A percentile compares a stretch with the other conserved stretches of the same genome.
phyloP scores from a whole-genome alignment of 2,113 vertebrate species.

The Pelmatolapia mariae region DNA sequence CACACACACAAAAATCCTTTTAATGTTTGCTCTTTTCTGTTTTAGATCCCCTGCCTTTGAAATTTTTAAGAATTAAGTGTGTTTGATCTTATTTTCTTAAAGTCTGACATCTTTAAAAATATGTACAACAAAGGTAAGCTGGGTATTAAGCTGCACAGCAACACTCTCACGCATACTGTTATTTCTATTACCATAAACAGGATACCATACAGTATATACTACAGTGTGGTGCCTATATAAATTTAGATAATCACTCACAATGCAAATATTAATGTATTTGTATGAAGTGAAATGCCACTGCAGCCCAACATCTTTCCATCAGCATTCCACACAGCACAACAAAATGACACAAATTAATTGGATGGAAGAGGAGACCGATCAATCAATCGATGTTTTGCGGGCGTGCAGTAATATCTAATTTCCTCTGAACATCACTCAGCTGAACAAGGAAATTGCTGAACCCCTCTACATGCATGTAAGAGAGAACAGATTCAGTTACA shows the following conservation, averaged over 20 bases:
- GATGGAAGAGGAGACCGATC: conserved; percentile 39
- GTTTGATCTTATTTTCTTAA: neutral
- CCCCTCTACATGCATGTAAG: conserved; percentile 11
- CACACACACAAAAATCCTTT: neutral
- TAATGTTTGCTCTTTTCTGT: neutral
- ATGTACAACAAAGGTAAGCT: neutral
- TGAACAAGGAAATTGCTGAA: conserved; percentile 22
- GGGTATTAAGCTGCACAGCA: neutral
- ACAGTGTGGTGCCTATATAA: neutral
- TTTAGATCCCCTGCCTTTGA: neutral
- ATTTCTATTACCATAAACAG: neutral
- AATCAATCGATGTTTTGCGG: conserved; percentile 35
- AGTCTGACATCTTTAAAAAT: neutral
- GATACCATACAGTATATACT: neutral
- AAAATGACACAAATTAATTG: conserved; percentile 51
- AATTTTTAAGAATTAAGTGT: neutral
- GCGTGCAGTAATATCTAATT: conserved; percentile 49
- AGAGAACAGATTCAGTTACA: conserved; percentile 27
- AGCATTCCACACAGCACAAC: neutral
- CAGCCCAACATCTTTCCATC: conserved; percentile 5
- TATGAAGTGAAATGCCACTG: neutral
- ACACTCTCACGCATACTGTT: neutral
- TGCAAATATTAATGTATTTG: neutral
- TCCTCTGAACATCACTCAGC: conserved; percentile 51
- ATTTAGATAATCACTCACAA: neutral